These are phyloP conservation scores for Rhinella marina DNA, from an alignment of 2,797 vertebrate genomes.

Conservation along the genomic window DNA sequence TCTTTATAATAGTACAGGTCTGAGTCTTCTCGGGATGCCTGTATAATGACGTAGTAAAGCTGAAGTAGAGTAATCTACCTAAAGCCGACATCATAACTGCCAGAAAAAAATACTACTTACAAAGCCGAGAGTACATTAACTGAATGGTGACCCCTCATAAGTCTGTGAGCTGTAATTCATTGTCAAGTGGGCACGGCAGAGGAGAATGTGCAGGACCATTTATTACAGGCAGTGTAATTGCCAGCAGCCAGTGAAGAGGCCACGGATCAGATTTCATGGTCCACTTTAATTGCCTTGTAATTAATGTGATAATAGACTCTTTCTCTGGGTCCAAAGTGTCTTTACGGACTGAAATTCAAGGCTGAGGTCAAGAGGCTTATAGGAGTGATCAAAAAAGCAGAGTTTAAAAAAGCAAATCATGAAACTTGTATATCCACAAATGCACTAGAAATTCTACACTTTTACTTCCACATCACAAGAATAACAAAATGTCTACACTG, in stretches of 20 bases:
- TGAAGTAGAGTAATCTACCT: neutral
- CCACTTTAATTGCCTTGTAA: constrained; percentile 15
- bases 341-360: constrained; percentile 19
- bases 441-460: no score
- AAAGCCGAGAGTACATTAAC: neutral
- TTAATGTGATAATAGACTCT: constrained; percentile 21
- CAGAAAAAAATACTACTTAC: neutral
- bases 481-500: no score
- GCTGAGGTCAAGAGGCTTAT: neutral
- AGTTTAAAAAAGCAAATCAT: no score
- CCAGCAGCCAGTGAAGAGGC: constrained; percentile 8
- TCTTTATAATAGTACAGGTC: no score
- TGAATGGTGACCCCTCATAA: neutral
- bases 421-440: no score
- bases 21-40: neutral
- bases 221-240: constrained; percentile 29
- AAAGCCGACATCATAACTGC: neutral
- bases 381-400: no score
- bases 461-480: no score
- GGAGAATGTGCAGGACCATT: constrained; percentile 2
- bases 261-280: constrained; percentile 14
- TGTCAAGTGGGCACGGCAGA: neutral
- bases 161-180: neutral
- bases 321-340: neutral
- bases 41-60: neutral